phyloP scores from a whole-genome alignment of 2,888 invertebrate genomes.

The Melipona beecheii region DNA sequence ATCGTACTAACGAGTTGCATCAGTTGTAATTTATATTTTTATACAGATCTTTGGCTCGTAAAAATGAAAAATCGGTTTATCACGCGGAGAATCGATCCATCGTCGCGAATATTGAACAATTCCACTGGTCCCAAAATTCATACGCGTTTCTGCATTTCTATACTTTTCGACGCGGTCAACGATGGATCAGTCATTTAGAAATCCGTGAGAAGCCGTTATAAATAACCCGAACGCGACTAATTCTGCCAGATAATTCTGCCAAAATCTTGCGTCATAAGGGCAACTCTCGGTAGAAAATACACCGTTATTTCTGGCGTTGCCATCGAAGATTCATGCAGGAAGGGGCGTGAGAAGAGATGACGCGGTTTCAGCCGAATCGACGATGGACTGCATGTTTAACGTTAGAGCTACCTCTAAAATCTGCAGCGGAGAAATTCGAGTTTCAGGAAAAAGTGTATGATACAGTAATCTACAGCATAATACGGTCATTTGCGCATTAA shows the following conservation, averaged over 20 bases:
- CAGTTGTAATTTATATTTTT: too few species aligned
- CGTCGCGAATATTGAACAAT: not conserved
- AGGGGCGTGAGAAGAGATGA: not conserved
- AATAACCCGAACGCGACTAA: not conserved
- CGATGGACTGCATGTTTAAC: not conserved
- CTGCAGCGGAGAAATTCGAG: too few species aligned
- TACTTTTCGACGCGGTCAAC: too few species aligned
- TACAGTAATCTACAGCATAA: too few species aligned
- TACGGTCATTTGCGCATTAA: too few species aligned
- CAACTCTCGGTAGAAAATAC: not conserved
- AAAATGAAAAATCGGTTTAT: too few species aligned
- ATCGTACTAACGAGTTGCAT: too few species aligned
- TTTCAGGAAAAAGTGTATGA: too few species aligned
- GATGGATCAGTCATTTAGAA: not conserved
- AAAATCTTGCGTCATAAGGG: conserved; percentile 9
- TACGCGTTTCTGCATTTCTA: not conserved
- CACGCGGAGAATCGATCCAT: too few species aligned
- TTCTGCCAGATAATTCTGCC: not conserved
- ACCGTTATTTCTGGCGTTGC: conserved; percentile 4
- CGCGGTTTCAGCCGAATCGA: not conserved
- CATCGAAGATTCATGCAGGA: conserved; percentile 9
- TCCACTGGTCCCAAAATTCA: not conserved
- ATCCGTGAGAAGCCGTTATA: not conserved
- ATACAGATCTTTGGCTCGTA: too few species aligned
- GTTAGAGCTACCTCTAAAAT: too few species aligned